Evolutionary conservation across 2,888 invertebrate genomes (phyloP).

Genomic region (Zygothrica quintamaculata): DNA sequence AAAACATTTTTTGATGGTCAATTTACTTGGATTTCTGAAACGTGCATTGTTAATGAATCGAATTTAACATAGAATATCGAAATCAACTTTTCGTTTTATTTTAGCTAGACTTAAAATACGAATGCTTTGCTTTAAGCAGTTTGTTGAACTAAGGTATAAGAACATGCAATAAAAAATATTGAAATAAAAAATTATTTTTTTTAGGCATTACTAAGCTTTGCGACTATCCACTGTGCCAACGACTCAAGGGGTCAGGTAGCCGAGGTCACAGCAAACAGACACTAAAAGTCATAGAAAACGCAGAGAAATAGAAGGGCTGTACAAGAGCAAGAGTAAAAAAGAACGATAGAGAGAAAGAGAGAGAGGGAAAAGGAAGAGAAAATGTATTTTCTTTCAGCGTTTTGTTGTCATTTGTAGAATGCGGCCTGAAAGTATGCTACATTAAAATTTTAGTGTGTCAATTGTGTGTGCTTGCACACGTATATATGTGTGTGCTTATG

Average conservation of each 20-base stretch:
- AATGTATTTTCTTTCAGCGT: constrained; percentile 15
- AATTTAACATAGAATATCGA: no score
- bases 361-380: constrained; percentile 6
- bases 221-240: constrained; percentile 44
- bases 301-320: not conserved
- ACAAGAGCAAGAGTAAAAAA: constrained; percentile 4
- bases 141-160: no score
- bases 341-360: constrained; percentile 8
- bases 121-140: no score
- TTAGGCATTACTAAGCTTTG: not conserved
- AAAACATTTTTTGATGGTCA: not conserved
- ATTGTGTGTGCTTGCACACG: constrained; percentile 55
- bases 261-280: constrained; percentile 73
- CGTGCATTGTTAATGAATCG: no score
- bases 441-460: constrained; percentile 80
- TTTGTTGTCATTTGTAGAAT: constrained; percentile 72
- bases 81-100: no score
- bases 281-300: constrained; percentile 58
- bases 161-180: not conserved
- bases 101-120: no score
- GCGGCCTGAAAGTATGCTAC: constrained; percentile 73
- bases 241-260: constrained; percentile 69
- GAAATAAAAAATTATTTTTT: not conserved
- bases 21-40: no score
- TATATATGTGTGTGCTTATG: constrained; percentile 8